A percentile compares a stretch with the other conserved stretches of the same genome.
phyloP scores from a whole-genome alignment of 2,888 invertebrate species.

The Aelia acuminata region DNA sequence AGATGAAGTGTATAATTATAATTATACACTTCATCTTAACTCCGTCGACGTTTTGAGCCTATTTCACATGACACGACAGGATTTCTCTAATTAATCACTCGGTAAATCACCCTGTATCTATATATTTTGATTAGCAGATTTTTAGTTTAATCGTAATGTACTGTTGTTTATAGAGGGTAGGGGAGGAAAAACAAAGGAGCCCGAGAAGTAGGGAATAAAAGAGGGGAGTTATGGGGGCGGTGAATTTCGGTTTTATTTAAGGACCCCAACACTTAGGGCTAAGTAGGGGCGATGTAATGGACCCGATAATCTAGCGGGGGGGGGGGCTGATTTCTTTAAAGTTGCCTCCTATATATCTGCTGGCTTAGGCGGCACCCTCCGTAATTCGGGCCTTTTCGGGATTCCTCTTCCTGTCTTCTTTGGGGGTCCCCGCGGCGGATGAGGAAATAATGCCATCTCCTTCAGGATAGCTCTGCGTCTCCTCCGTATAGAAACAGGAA shows the following conservation, averaged over 20 bases:
- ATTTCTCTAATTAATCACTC: no score
- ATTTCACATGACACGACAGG: no score
- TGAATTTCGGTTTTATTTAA: slow-evolving; percentile 29
- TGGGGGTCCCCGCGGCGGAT: not conserved
- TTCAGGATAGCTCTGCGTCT: not conserved
- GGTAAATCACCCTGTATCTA: no score
- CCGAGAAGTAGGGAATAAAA: not conserved
- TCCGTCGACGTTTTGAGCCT: no score
- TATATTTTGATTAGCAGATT: no score
- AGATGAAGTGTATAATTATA: no score
- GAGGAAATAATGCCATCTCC: slow-evolving; percentile 11
- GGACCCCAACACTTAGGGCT: not conserved
- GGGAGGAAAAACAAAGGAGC: not conserved
- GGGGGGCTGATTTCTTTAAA: slow-evolving; percentile 45
- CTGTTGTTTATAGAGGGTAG: not conserved
- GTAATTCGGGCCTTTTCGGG: not conserved
- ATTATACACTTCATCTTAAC: no score
- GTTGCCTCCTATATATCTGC: not conserved
- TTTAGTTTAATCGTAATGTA: no score
- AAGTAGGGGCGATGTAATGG: slow-evolving; percentile 56
- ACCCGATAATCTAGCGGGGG: slow-evolving; percentile 13
- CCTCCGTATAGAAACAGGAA: not conserved
- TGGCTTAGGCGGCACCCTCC: not conserved
- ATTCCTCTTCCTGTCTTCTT: not conserved
- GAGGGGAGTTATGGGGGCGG: not conserved